phyloP scores from a whole-genome alignment of 2,113 vertebrate genomes.

The Neomonachus schauinslandi region DNA sequence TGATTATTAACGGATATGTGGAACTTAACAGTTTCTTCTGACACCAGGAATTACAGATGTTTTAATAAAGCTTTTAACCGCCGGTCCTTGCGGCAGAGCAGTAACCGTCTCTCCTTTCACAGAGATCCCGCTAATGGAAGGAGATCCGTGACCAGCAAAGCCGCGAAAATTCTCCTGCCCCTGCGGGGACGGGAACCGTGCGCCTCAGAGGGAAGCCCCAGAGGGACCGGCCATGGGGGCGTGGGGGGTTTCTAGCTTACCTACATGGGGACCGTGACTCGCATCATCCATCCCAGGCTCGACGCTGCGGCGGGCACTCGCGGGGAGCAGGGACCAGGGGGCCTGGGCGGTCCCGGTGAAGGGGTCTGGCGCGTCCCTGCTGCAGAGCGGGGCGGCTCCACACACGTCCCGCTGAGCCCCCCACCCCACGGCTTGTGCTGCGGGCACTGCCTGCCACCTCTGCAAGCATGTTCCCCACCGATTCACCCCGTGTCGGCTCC shows the following conservation, averaged over 20 bases:
- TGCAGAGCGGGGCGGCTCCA: conserved; percentile 66
- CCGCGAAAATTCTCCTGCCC: neutral
- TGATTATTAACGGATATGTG: neutral
- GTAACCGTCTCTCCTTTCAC: conserved; percentile 65
- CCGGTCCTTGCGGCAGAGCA: neutral
- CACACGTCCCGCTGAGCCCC: conserved; percentile 61
- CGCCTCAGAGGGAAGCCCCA: conserved; percentile 39
- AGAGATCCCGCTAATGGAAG: conserved; percentile 93
- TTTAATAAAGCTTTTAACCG: neutral
- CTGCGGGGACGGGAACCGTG: conserved; percentile 57
- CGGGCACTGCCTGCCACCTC: conserved; percentile 74
- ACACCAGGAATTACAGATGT: neutral
- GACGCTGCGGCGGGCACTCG: conserved; percentile 52
- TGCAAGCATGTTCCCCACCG: conserved; percentile 83
- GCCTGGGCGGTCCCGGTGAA: conserved; percentile 63
- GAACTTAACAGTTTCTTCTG: neutral
- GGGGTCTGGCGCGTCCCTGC: conserved; percentile 62
- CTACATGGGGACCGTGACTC: conserved; percentile 12
- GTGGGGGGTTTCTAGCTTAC: conserved; percentile 44
- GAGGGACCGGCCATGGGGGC: conserved; percentile 42
- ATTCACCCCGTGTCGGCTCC: neutral
- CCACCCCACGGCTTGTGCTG: conserved; percentile 73
- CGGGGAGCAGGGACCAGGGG: conserved; percentile 53
- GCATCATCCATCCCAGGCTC: conserved; percentile 50
- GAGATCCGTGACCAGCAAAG: conserved; percentile 82